These are phyloP conservation scores for Aphidoletes aphidimyza DNA, from an alignment of 2,888 invertebrate genomes.

Conservation along the genomic window DNA sequence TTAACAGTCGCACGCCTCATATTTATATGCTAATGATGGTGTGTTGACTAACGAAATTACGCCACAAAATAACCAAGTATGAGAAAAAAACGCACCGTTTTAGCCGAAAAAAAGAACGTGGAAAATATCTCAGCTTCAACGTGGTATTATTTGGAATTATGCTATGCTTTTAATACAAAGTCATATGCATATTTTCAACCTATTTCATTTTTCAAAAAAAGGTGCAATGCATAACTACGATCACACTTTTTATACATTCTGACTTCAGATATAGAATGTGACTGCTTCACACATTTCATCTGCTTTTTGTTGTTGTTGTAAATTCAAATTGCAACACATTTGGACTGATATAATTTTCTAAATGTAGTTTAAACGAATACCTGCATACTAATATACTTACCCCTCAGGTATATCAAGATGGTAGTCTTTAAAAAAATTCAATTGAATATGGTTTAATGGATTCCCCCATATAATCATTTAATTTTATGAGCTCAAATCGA, in stretches of 20 bases:
- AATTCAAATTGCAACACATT: too few relatives aligned
- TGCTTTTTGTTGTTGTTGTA: too few relatives aligned
- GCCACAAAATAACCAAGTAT: slow-evolving; percentile 1
- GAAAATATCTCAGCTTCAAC: background rate
- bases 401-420: too few relatives aligned
- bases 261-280: background rate
- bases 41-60: slow-evolving; percentile 48
- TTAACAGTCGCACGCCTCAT: slow-evolving; percentile 43
- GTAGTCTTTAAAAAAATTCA: too few relatives aligned
- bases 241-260: background rate
- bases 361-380: too few relatives aligned
- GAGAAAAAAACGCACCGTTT: background rate
- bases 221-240: background rate
- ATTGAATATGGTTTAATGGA: background rate
- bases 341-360: too few relatives aligned
- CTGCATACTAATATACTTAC: too few relatives aligned
- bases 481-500: background rate
- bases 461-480: too few relatives aligned
- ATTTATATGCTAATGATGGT: slow-evolving; percentile 54
- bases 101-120: background rate
- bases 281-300: too few relatives aligned
- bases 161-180: background rate
- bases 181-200: background rate
- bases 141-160: slow-evolving; percentile 12
- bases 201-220: background rate